Evolutionary conservation across 2,888 invertebrate species (phyloP).

Genomic region (Eristalinus sepulchralis): DNA sequence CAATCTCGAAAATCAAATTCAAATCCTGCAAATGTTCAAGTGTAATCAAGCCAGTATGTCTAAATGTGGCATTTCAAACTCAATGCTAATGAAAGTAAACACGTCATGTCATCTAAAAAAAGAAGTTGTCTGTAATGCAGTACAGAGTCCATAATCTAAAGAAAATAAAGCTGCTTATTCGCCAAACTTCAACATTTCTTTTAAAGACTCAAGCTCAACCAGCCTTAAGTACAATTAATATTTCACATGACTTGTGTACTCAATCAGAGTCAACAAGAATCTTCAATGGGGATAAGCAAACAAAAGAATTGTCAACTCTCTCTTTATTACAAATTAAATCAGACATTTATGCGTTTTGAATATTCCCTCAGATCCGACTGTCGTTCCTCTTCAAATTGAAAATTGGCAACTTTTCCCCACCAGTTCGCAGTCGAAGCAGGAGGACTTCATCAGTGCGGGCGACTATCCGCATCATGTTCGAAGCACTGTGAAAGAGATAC

Average conservation of each 20-base stretch:
- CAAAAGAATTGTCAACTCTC: neutral
- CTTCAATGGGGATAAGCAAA: neutral
- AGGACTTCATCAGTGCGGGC: slow-evolving; percentile 30
- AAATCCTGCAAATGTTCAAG: too few species aligned
- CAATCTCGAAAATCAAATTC: too few species aligned
- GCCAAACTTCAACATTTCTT: too few species aligned
- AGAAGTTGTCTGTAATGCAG: too few species aligned
- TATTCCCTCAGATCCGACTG: slow-evolving; percentile 35
- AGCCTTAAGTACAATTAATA: neutral
- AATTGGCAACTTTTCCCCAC: slow-evolving; percentile 38
- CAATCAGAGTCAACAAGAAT: neutral
- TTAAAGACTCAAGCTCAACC: too few species aligned
- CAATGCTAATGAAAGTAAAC: too few species aligned
- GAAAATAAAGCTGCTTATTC: too few species aligned
- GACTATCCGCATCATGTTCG: neutral
- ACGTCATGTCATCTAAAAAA: too few species aligned
- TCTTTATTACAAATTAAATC: slow-evolving; percentile 37
- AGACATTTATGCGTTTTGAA: slow-evolving; percentile 52
- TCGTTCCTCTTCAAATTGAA: slow-evolving; percentile 17
- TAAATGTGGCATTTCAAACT: too few species aligned
- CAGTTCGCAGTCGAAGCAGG: neutral
- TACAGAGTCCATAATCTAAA: too few species aligned
- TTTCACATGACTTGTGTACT: neutral
- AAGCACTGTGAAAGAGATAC: slow-evolving; percentile 31
- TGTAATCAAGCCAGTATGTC: too few species aligned